Evolutionary conservation across 1,140 invertebrate species (phyloP), one percentile per base, ranked within the genome.

Genomic region (Limonius californicus): DNA sequence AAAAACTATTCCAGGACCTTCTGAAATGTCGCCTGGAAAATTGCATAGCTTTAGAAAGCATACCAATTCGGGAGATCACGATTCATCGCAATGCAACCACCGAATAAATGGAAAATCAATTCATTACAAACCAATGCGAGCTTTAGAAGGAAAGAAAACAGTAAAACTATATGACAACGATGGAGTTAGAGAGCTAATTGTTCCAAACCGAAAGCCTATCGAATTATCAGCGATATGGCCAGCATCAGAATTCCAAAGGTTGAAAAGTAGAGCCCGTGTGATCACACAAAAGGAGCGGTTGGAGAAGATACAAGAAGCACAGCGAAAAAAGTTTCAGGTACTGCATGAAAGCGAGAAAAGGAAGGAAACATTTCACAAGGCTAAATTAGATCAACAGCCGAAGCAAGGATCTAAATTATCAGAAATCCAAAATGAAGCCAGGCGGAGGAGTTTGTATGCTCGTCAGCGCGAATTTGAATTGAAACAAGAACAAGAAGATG

Each of bases 401-500:
- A 30, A 62, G 50, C 63, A 20, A 54, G 62, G 61, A 2, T 57
- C 61, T n/a, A 62, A 57, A 57, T 54, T 59, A 15, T 11, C 1
- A 32, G 15, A 72, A 68, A 63, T 67, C 9, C 72, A 75, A 57
- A 32, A 54, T 15, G 70, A 72, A 23, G 69, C 72, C 3, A 62
- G 55, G 27, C 56, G 61, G n/a, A 74, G 69, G 50, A 75, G 62
- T 32, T 19, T 64, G 35, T 70, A 74, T 61, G 58, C 76, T 12
- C 59, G 75, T 1, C 59, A 70, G 60, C 30, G 75, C 20, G 72
- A 73, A 1, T 58, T 69, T 39, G 74, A 77, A 56, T 47, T 77
- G 15, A 61, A 69, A 1, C 71, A 73, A 23, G 75, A 77, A 64
- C 83, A 88, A 65, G 86, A 89, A 67, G 83, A 89, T 57, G 84